Evolutionary conservation across 2,888 invertebrate genomes (phyloP).

Genomic region (Hypolimnas misippus): DNA sequence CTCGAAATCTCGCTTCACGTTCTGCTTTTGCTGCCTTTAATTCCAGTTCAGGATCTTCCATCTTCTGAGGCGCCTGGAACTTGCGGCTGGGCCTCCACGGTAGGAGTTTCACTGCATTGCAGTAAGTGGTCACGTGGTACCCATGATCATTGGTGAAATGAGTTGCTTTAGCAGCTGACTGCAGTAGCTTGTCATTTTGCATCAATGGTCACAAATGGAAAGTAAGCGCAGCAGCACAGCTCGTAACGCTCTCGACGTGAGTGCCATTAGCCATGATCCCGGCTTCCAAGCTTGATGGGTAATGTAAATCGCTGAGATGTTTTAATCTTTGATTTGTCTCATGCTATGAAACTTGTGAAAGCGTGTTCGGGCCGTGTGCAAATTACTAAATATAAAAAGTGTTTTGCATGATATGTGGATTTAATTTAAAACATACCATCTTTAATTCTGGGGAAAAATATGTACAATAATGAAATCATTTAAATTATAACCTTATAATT

Average conservation of each 20-base stretch:
- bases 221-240: slow-evolving; percentile 48
- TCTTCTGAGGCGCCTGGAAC: slow-evolving; percentile 84
- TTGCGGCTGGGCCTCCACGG: slow-evolving; percentile 88
- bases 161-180: slow-evolving; percentile 41
- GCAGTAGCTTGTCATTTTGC: slow-evolving; percentile 53
- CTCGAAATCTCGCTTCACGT: slow-evolving; percentile 84
- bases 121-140: slow-evolving; percentile 58
- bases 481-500: background rate
- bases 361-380: slow-evolving; percentile 46
- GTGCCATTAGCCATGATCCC: slow-evolving; percentile 59
- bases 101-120: slow-evolving; percentile 85
- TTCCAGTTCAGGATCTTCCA: slow-evolving; percentile 85
- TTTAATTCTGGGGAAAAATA: background rate
- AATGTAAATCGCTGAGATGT: slow-evolving; percentile 44
- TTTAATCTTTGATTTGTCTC: slow-evolving; percentile 61
- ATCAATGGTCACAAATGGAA: slow-evolving; percentile 58
- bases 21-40: slow-evolving; percentile 86
- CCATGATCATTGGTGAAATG: slow-evolving; percentile 63
- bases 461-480: background rate
- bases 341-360: slow-evolving; percentile 70
- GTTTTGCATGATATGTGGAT: slow-evolving; percentile 41
- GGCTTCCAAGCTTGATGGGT: slow-evolving; percentile 53
- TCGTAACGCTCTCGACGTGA: slow-evolving; percentile 58
- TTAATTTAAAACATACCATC: slow-evolving; percentile 11
- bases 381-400: slow-evolving; percentile 37